Evolutionary conservation across 2,797 vertebrate species (phyloP).

Genomic region (Rhynchotus rufescens): DNA sequence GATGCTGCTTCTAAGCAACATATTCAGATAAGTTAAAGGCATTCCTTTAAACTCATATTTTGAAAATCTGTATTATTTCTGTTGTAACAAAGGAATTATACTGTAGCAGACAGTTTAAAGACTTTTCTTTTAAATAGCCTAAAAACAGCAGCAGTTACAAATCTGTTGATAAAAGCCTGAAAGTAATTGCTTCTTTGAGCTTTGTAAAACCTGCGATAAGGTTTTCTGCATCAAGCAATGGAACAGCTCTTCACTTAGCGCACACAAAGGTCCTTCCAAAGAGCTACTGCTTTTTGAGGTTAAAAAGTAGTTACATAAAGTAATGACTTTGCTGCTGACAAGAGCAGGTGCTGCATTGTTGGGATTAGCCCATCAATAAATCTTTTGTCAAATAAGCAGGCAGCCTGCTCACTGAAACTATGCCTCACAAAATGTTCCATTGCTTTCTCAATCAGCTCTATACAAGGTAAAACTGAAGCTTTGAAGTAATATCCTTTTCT

Average conservation of each 20-base stretch:
- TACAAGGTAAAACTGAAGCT: background rate
- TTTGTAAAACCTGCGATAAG: background rate
- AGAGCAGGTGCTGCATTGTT: background rate
- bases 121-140: background rate
- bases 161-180: too few species aligned
- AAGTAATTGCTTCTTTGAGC: background rate
- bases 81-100: background rate
- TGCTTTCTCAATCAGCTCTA: background rate
- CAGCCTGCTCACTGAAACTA: background rate
- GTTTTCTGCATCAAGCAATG: background rate
- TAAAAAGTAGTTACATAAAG: background rate
- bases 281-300: background rate
- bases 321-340: background rate
- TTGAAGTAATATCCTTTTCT: conserved; percentile 16
- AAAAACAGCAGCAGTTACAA: background rate
- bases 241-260: background rate
- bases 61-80: background rate
- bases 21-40: background rate
- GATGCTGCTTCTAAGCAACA: background rate
- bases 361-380: background rate
- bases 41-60: background rate
- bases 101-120: background rate
- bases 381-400: background rate
- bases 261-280: background rate
- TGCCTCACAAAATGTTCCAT: background rate